Evolutionary conservation across 2,113 vertebrate species (phyloP), one percentile per base, ranked within the genome.

Genomic region (Bufo gargarizans): DNA sequence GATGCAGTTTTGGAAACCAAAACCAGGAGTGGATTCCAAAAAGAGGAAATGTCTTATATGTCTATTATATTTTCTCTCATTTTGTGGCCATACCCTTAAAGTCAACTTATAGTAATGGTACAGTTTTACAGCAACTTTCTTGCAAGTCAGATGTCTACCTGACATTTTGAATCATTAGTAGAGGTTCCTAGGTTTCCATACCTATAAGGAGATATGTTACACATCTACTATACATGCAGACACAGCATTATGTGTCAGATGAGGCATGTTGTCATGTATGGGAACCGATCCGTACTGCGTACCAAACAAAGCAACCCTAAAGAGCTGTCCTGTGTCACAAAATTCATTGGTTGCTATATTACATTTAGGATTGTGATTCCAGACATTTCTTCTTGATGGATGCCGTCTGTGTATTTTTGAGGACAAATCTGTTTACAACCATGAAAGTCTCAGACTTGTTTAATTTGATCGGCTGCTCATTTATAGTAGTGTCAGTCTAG

Each of bases 351-450:
- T 7, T 20, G 10, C 8, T 9, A 20, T 76, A 49, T 76, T 50
- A 17, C 22, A 72, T 43, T 43, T 0, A 6, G 45, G 17, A 49
- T 50, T 76, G 6, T 50, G 72, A 20, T 49, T 19, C 20, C 16
- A 50, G 7, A 17, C 14, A 47, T 74, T 49, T 74, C 43, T 49
- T 47, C 43, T 45, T 76, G 47, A 76, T 76, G 17, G 47, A 76
- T 20, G 43, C 45, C 11, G 45, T 76, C 17, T 20, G 72, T 49
- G 47, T 3, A 16, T 76, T 76, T 11, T 76, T 49, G 72, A 76
- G 72, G 72, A 76, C 72, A 76, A 76, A 76, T 76, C 72, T 76
- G 45, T 76, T 76, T 76, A 76, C 72, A 76, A 20, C 45, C 72
- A 20, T 76, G 20, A 50, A 10, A 50, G 72, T 76, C 72, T 49